These are phyloP conservation scores for Enteromius thamalakanensis DNA, from an alignment of 2,797 vertebrate species.

Conservation along the genomic window DNA sequence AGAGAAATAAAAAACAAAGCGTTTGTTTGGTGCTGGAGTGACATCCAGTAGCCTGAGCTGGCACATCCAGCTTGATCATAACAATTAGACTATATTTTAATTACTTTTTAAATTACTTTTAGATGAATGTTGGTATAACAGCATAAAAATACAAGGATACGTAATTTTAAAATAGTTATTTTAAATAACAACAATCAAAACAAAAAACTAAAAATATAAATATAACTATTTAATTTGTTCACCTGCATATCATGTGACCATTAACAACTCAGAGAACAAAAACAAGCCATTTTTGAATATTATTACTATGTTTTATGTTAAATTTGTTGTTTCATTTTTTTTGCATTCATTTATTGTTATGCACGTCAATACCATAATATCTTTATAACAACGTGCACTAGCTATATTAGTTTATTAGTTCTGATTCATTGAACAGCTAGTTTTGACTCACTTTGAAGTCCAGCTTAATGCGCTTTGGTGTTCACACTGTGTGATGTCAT, in stretches of 20 bases:
- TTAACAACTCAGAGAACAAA: not conserved
- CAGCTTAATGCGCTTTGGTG: not conserved
- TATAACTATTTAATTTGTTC: not conserved
- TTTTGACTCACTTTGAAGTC: not conserved
- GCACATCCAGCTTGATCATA: no score
- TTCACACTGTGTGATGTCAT: slow-evolving; percentile 2
- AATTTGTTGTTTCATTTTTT: not conserved
- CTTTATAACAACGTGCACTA: not conserved
- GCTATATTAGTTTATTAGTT: not conserved
- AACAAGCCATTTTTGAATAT: not conserved
- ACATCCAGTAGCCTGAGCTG: no score
- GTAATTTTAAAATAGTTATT: no score
- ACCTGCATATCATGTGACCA: not conserved
- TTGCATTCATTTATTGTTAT: not conserved
- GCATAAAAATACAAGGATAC: no score
- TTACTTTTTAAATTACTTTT: no score
- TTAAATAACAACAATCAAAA: not conserved
- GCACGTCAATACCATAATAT: not conserved
- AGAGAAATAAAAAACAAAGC: no score
- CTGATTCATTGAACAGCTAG: not conserved
- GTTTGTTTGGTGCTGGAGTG: no score
- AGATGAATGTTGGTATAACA: no score
- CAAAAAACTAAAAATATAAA: not conserved
- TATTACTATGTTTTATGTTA: not conserved
- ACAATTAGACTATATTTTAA: no score